phyloP scores from a whole-genome alignment of 1,140 invertebrate species.

The Pseudomyrmex gracilis region DNA sequence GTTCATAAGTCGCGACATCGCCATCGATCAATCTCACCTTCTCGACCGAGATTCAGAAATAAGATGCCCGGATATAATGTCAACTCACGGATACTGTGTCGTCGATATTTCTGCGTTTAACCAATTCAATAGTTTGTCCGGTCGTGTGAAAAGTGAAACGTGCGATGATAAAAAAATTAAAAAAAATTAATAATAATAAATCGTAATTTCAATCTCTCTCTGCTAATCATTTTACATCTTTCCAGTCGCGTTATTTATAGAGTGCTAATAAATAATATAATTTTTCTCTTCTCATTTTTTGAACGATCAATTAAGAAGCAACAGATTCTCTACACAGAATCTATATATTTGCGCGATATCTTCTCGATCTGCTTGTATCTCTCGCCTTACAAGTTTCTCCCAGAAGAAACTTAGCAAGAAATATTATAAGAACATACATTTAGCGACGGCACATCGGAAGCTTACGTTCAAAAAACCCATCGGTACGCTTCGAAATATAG shows the following conservation, averaged over 20 bases:
- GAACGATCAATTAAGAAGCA: not conserved
- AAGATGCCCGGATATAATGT: not conserved
- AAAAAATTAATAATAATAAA: too few relatives aligned
- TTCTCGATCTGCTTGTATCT: not conserved
- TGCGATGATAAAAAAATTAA: too few relatives aligned
- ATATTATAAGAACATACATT: slow-evolving; percentile 12
- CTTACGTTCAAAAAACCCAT: not conserved
- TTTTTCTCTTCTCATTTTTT: not conserved
- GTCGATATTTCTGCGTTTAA: not conserved
- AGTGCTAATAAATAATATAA: not conserved
- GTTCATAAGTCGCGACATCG: slow-evolving; percentile 77
- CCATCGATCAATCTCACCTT: slow-evolving; percentile 75
- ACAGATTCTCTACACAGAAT: not conserved
- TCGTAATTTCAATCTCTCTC: not conserved
- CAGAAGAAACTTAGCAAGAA: slow-evolving; percentile 1
- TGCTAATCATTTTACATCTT: not conserved
- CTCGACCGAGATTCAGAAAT: slow-evolving; percentile 44
- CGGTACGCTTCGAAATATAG: not conserved
- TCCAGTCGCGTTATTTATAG: too few relatives aligned
- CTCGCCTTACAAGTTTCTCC: not conserved
- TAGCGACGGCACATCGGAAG: slow-evolving; percentile 9
- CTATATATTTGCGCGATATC: not conserved
- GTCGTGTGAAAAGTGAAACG: not conserved
- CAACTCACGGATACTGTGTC: not conserved
- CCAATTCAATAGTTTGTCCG: not conserved